phyloP scores from a whole-genome alignment of 2,888 invertebrate species.

The Ypsolopha scabrella region DNA sequence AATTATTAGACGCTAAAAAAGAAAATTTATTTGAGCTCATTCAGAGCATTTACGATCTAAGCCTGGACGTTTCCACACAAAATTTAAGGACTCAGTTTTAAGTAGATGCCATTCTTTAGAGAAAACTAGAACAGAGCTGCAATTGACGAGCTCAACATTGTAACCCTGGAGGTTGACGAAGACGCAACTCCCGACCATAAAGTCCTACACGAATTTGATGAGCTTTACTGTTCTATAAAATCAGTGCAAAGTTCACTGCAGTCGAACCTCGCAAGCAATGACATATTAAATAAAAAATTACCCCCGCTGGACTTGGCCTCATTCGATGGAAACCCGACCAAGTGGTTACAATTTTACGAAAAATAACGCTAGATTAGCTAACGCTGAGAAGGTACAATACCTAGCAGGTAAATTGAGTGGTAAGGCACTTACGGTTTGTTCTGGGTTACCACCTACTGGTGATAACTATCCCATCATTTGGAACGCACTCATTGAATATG shows the following conservation, averaged over 20 bases:
- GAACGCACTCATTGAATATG: background rate
- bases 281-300: background rate
- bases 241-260: background rate
- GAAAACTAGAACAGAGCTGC: background rate
- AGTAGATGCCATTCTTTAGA: no score
- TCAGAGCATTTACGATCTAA: background rate
- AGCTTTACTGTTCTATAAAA: background rate
- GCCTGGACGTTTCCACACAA: background rate
- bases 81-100: background rate
- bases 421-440: background rate
- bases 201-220: background rate
- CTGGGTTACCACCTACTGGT: constrained; percentile 30
- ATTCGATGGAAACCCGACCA: background rate
- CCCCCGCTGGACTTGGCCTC: background rate
- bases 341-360: constrained; percentile 1
- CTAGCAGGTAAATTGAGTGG: background rate
- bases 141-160: background rate
- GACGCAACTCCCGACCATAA: background rate
- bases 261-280: background rate
- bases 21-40: background rate
- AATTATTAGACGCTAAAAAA: background rate
- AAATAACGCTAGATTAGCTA: background rate
- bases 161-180: background rate
- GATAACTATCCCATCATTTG: constrained; percentile 10
- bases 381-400: constrained; percentile 1